Percentiles rank a stretch among this genome's conserved stretches.
These are phyloP conservation scores for Thera obeliscata DNA, from an alignment of 2,888 invertebrate genomes.

Conservation along the genomic window DNA sequence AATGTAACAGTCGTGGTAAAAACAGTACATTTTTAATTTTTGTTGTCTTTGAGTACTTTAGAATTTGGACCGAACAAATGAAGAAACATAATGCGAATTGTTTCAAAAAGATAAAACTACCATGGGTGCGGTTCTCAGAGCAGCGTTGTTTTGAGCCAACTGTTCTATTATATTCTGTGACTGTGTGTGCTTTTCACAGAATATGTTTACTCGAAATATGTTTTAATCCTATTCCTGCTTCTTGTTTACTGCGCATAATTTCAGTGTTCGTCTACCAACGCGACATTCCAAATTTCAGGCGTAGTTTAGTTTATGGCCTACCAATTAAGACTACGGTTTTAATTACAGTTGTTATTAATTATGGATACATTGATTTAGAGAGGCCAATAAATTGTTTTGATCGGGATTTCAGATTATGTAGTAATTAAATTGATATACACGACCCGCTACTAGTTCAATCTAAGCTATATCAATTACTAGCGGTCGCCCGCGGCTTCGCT, in stretches of 20 bases:
- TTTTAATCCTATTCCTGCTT: conserved; percentile 42
- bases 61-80: too few relatives aligned
- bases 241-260: conserved; percentile 42
- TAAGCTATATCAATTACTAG: background rate
- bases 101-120: background rate
- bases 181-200: conserved; percentile 37
- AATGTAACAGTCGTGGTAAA: too few relatives aligned
- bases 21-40: too few relatives aligned
- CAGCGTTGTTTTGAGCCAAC: background rate
- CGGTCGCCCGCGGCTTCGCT: too few relatives aligned
- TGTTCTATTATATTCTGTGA: conserved; percentile 8
- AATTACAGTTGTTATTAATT: conserved; percentile 12
- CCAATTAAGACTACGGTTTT: conserved; percentile 32
- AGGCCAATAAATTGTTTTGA: conserved; percentile 7
- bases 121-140: background rate
- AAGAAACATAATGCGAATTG: too few relatives aligned
- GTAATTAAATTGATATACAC: conserved; percentile 3
- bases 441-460: background rate
- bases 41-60: too few relatives aligned
- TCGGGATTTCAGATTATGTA: conserved; percentile 1
- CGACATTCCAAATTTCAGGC: conserved; percentile 25
- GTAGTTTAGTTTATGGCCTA: conserved; percentile 17
- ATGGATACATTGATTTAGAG: conserved; percentile 8
- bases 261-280: conserved; percentile 28
- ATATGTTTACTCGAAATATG: conserved; percentile 44